Percentiles rank a stretch among this genome's conserved stretches.
These are phyloP conservation scores for Polydrusus tereticollis DNA, from an alignment of 2,888 invertebrate species.

Conservation along the genomic window DNA sequence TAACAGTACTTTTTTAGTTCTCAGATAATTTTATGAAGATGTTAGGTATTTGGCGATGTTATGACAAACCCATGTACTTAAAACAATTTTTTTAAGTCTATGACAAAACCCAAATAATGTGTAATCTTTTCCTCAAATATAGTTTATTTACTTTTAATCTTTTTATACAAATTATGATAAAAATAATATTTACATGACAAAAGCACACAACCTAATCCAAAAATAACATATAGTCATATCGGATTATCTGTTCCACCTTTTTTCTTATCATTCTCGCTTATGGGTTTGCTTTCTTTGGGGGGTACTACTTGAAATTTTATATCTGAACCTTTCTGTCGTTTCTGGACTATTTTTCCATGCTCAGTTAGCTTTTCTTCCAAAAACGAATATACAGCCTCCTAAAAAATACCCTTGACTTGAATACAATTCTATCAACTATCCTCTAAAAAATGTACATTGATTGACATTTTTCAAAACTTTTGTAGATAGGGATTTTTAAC, in stretches of 20 bases:
- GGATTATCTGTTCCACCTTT: background rate
- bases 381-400: slow-evolving; percentile 73
- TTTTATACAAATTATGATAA: slow-evolving; percentile 33
- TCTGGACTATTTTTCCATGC: slow-evolving; percentile 73
- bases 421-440: too few relatives aligned
- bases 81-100: too few relatives aligned
- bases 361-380: slow-evolving; percentile 69
- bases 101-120: too few relatives aligned
- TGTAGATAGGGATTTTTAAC: too few relatives aligned
- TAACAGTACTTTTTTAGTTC: background rate
- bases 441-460: too few relatives aligned
- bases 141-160: slow-evolving; percentile 25
- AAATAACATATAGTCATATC: slow-evolving; percentile 30
- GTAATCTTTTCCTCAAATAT: too few relatives aligned
- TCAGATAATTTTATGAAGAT: too few relatives aligned
- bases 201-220: slow-evolving; percentile 12
- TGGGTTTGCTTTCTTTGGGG: slow-evolving; percentile 56
- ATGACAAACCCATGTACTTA: too few relatives aligned
- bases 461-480: too few relatives aligned
- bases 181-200: slow-evolving; percentile 43
- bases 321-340: slow-evolving; percentile 72
- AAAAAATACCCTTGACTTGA: too few relatives aligned
- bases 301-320: slow-evolving; percentile 77
- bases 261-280: slow-evolving; percentile 38
- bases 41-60: too few relatives aligned